Evolutionary conservation across 1,140 invertebrate species (phyloP), one percentile per base, ranked within the genome.

Genomic region (Sitophilus oryzae): DNA sequence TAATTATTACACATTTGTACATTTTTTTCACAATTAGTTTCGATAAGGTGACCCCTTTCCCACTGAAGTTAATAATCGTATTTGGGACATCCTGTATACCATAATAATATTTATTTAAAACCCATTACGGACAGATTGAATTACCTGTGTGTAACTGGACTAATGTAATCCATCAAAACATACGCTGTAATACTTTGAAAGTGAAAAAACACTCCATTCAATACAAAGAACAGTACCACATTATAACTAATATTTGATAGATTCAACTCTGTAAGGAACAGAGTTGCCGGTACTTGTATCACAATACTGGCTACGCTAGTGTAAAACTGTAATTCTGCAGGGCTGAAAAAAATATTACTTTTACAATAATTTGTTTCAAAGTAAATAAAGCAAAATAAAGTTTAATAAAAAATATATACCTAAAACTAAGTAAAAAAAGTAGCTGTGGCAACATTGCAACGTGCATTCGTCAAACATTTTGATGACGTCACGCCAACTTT

Each of bases 121-220:
- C n/a, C n/a, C n/a, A n/a, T n/a, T n/a, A n/a, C n/a, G n/a, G n/a
- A n/a, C n/a, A n/a, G n/a, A n/a, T n/a, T n/a, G n/a, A n/a, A n/a
- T 71, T 74, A 91, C 88, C 88, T 91, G 66, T 92, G 88, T 25
- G 89, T 91, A 10, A 91, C 86, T 34, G 89, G 88, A 73, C 84
- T 89, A 66, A 91, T 89, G 66, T 88, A 89, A 66, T 86, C 85
- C 83, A 92, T 89, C 43, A 91, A 78, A 40, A 87, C 86, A 74
- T 91, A 91, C 8, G 88, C 89, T 48, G 86, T 86, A 63, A 91
- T 88, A 71, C 86, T 89, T 81, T 91, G 89, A 67, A 87, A 88
- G 71, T 92, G 89, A 71, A 91, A 92, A 69, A 88, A 89, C 4
- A 90, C 66, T 47, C 89, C 89, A 73, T 90, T 89, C 1, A 91